Evolutionary conservation across 1,140 invertebrate species (phyloP), one percentile per base, ranked within the genome.

Genomic region (Coelopa frigida): DNA sequence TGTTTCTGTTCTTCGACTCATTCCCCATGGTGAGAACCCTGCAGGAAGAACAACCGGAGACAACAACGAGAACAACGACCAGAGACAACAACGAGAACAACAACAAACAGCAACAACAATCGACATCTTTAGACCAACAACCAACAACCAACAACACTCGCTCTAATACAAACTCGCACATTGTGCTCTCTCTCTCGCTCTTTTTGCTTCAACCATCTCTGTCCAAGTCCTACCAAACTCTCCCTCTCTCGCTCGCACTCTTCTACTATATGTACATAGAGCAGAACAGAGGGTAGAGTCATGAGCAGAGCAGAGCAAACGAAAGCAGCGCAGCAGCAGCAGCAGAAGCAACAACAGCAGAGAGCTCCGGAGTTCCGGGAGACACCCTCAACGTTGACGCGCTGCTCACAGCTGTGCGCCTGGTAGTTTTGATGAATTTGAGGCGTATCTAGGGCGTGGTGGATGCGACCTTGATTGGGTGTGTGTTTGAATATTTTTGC

Each of bases 371-470:
- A n/a, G n/a, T n/a, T n/a, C n/a, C n/a, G n/a, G n/a, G n/a, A n/a
- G n/a, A n/a, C n/a, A n/a, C n/a, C n/a, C n/a, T n/a, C n/a, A n/a
- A n/a, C n/a, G n/a, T n/a, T n/a, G n/a, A n/a, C n/a, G n/a, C n/a
- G n/a, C n/a, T n/a, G n/a, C n/a, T 29, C 14, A 8, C 17, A 20
- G 47, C 53, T 56, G 58, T 4, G 36, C 52, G 51, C 58, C 56
- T 60, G 52, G 32, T 60, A 49, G 14, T 12, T 44, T 43, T 46
- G 56, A 54, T 60, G 53, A 58, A 54, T 60, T 60, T 58, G 58
- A 60, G 58, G 58, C 58, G 58, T 60, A 58, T 60, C 58, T 60
- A 57, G 58, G 52, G 58, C 58, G 58, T 60, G 57, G 57, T 59
- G 58, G 55, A 37, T 50, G 47, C 21, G 48, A 52, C 51, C 51